Base-by-base conservation (phyloP, 2,888 invertebrate genomes). In the Phaedon cochleariae region DNA sequence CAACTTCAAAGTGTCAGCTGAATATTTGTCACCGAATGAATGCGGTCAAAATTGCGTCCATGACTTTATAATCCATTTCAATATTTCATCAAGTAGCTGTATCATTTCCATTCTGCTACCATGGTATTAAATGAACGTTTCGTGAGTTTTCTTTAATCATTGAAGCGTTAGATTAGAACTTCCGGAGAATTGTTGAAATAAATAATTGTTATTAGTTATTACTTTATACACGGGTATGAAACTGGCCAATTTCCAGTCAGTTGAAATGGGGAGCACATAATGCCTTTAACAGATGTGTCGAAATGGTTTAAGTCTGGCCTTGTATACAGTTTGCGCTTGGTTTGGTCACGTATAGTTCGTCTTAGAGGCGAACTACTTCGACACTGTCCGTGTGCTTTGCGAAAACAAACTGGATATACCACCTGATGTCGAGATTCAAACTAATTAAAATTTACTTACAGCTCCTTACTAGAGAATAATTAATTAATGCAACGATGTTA, bases 371-470 rank as follows among this genome's bases (percentile, higher is more conserved):
- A 29, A 7, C 29, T 26, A 26, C 26, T 26, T 26, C 4, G 26
- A 6, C 26, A 26, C 26, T 26, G 22, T 51, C 29, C 21, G n/a
- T n/a, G 22, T 7, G 6, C 26, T 21, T 12, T 26, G 26, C 20
- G 21, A n/a, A 22, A 51, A 51, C 20, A 20, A 51, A 51, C 51
- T 26, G 5, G 4, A 17, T 31, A 10, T 6, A 53, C 10, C 34
- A 10, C 15, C 53, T 37, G 31, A 18, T 54, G 34, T 20, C 21
- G 21, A 12, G 53, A 54, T 54, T 54, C 31, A 37, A 37, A 34
- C 53, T 54, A 54, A 54, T 54, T 54, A 37, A 54, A 54, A 54
- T 22, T 54, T 17, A 54, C 4, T 37, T 20, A 26, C 34, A 31
- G 21, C 53, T 31, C n/a, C 20, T 10, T 21, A 54, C 20, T 34